Evolutionary conservation across 2,797 vertebrate genomes (phyloP).

Genomic region (Delichon dasypus): DNA sequence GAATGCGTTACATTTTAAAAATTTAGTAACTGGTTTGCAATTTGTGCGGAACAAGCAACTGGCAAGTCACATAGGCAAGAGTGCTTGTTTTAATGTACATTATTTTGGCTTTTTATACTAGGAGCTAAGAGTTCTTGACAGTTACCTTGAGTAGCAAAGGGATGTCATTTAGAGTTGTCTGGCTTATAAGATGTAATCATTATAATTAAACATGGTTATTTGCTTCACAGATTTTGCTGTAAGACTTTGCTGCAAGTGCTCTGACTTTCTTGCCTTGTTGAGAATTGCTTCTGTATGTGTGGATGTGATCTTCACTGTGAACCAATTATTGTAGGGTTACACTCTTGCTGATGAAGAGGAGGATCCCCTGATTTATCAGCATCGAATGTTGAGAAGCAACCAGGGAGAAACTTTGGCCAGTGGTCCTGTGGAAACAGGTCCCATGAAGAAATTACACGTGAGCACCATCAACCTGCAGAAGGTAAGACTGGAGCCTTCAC

Average conservation of each 20-base stretch:
- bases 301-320: not conserved
- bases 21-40: not conserved
- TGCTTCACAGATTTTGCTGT: not conserved
- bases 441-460: constrained; percentile 98
- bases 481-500: constrained; percentile 66
- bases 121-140: not conserved
- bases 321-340: constrained; percentile 84
- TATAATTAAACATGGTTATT: not conserved
- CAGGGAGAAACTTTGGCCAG: constrained; percentile 87
- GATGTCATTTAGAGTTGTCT: not conserved
- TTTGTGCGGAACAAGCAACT: not conserved
- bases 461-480: constrained; percentile 98
- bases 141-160: not conserved
- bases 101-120: not conserved
- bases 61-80: not conserved
- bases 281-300: not conserved
- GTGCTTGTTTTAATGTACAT: not conserved
- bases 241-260: not conserved
- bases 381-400: constrained; percentile 87
- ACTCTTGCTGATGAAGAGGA: constrained; percentile 98
- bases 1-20: not conserved
- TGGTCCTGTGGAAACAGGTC: constrained; percentile 91
- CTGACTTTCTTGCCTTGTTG: not conserved
- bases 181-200: not conserved
- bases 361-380: constrained; percentile 94